Percentiles rank a stretch among this genome's conserved stretches.
These are phyloP conservation scores for Erannis defoliaria DNA, from an alignment of 2,888 invertebrate genomes.

Conservation along the genomic window DNA sequence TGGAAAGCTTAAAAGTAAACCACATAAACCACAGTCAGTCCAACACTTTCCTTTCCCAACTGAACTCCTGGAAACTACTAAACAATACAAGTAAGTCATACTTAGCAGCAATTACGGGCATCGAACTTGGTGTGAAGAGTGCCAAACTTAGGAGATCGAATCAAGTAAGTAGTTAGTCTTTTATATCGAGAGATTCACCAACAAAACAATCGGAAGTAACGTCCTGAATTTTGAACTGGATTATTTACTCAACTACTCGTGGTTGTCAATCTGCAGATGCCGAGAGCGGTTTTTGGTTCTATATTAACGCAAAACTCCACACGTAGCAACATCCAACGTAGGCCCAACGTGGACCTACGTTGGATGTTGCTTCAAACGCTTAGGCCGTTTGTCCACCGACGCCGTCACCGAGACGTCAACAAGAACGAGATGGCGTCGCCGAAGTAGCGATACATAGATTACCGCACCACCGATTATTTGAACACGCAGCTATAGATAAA, in stretches of 20 bases:
- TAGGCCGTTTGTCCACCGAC: too few species aligned
- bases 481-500: too few species aligned
- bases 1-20: background rate
- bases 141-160: conserved; percentile 30
- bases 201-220: conserved; percentile 13
- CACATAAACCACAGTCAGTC: conserved; percentile 1
- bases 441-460: too few species aligned
- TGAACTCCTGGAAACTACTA: conserved; percentile 23
- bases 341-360: too few species aligned
- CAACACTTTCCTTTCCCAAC: background rate
- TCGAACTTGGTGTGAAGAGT: conserved; percentile 23
- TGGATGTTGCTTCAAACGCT: too few species aligned
- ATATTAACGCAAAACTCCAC: too few species aligned
- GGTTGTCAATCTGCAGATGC: too few species aligned
- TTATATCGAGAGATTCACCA: conserved; percentile 17
- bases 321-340: too few species aligned
- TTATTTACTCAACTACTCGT: background rate
- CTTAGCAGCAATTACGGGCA: conserved; percentile 27
- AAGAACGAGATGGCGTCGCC: too few species aligned
- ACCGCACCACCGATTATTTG: too few species aligned
- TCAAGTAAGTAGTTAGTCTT: conserved; percentile 27
- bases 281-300: too few species aligned
- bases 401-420: too few species aligned
- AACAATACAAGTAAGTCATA: conserved; percentile 12
- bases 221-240: background rate